These are phyloP conservation scores for Caenorhabditis sp. DNA, from an alignment of 2,888 invertebrate species.

Conservation along the genomic window DNA sequence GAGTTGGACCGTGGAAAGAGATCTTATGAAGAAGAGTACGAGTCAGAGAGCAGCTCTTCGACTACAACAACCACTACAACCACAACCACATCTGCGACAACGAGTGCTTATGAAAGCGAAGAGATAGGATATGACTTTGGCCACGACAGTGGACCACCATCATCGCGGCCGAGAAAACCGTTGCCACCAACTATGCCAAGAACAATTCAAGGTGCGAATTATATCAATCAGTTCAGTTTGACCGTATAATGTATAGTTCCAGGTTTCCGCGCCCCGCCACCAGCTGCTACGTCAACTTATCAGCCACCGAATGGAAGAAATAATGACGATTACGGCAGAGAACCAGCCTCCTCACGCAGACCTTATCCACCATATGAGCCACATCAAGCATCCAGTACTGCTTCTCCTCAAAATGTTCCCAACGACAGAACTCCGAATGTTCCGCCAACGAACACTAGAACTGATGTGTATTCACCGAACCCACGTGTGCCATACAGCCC, in stretches of 20 bases:
- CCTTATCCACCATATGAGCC: conserved; percentile 40
- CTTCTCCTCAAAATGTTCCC: conserved; percentile 13
- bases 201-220: conserved; percentile 48
- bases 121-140: conserved; percentile 33
- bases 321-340: conserved; percentile 36
- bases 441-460: conserved; percentile 12
- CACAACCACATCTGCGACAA: conserved; percentile 6
- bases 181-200: conserved; percentile 52
- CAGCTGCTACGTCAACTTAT: conserved; percentile 40
- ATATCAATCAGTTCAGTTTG: not conserved
- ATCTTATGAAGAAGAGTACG: conserved; percentile 36
- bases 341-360: conserved; percentile 36
- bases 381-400: conserved; percentile 19
- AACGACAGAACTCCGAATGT: conserved; percentile 33
- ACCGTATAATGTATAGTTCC: conserved; percentile 3
- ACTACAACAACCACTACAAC: conserved; percentile 4
- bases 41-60: not conserved
- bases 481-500: conserved; percentile 11
- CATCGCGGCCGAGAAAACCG: conserved; percentile 39
- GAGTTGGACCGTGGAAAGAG: conserved; percentile 37
- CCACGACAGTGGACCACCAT: conserved; percentile 48
- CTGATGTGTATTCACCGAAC: conserved; percentile 16
- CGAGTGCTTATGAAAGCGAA: conserved; percentile 10
- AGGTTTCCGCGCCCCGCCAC: conserved; percentile 45
- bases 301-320: conserved; percentile 37